phyloP scores from a whole-genome alignment of 2,888 invertebrate species.

The Leucozona laternaria region DNA sequence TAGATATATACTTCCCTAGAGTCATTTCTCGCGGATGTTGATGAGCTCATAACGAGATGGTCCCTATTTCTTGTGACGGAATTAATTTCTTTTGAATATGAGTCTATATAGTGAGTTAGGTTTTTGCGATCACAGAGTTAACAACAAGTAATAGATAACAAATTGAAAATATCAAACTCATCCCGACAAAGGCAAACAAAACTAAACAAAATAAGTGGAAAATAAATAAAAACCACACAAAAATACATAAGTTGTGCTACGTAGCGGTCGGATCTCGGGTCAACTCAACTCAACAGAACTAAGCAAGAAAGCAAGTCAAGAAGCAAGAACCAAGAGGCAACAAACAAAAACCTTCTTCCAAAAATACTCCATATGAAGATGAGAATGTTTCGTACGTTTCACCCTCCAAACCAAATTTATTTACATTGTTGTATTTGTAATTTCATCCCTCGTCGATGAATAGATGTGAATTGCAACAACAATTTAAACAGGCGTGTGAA shows the following conservation, averaged over 20 bases:
- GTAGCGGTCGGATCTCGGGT: too few species aligned
- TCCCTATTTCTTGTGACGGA: not conserved
- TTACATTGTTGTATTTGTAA: too few species aligned
- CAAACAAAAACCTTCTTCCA: too few species aligned
- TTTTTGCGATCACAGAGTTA: not conserved
- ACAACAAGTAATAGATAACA: not conserved
- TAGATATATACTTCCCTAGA: conserved; percentile 86
- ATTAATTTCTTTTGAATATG: not conserved
- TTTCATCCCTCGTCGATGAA: too few species aligned
- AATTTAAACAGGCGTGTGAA: too few species aligned
- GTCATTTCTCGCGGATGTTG: conserved; percentile 63
- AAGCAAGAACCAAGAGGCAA: too few species aligned
- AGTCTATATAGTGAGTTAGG: not conserved
- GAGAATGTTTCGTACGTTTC: too few species aligned
- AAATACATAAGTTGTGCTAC: not conserved
- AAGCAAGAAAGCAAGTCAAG: too few species aligned
- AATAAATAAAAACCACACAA: not conserved
- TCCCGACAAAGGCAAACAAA: not conserved
- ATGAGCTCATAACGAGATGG: conserved; percentile 71
- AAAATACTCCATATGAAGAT: too few species aligned
- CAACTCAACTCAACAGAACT: too few species aligned
- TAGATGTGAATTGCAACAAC: too few species aligned
- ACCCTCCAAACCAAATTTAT: too few species aligned
- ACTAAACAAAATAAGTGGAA: not conserved
- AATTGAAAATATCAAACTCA: not conserved